These are phyloP conservation scores for Caenorhabditis briggsae DNA, from an alignment of 1,140 invertebrate genomes.

Conservation along the genomic window DNA sequence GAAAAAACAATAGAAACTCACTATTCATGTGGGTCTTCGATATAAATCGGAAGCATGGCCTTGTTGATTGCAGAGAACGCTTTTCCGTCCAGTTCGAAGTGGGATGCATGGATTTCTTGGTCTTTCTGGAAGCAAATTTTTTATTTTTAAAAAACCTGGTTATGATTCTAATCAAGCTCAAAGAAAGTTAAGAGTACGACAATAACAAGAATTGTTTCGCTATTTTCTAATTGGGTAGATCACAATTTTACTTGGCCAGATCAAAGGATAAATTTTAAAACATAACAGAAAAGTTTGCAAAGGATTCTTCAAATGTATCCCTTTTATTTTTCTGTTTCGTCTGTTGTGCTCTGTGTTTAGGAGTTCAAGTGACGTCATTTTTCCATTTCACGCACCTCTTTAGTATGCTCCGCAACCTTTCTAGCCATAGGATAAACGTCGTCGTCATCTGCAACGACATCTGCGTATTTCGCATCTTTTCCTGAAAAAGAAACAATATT, in stretches of 20 bases:
- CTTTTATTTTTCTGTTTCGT: too few relatives aligned
- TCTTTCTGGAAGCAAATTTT: conserved; percentile 61
- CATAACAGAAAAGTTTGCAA: too few relatives aligned
- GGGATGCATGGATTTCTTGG: conserved; percentile 54
- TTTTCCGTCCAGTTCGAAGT: conserved; percentile 70
- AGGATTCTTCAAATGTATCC: too few relatives aligned
- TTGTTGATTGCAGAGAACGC: conserved; percentile 71
- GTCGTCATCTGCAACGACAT: conserved; percentile 63
- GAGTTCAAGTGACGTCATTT: not conserved
- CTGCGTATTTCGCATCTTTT: conserved; percentile 64
- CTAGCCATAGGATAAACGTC: conserved; percentile 24
- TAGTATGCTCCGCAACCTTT: conserved; percentile 62
- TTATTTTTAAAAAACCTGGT: too few relatives aligned
- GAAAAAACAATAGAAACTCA: conserved; percentile 52
- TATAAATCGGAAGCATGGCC: conserved; percentile 70
- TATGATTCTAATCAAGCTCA: too few relatives aligned
- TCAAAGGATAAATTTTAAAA: too few relatives aligned
- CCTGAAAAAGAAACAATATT: conserved; percentile 17
- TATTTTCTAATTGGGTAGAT: too few relatives aligned
- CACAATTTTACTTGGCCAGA: too few relatives aligned
- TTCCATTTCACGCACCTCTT: conserved; percentile 55
- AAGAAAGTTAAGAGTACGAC: too few relatives aligned
- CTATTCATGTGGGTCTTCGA: conserved; percentile 71
- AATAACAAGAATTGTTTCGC: too few relatives aligned
- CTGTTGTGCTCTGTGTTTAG: too few relatives aligned